These are phyloP conservation scores for Corythaeola cristata DNA, from an alignment of 2,113 vertebrate species.

Conservation along the genomic window DNA sequence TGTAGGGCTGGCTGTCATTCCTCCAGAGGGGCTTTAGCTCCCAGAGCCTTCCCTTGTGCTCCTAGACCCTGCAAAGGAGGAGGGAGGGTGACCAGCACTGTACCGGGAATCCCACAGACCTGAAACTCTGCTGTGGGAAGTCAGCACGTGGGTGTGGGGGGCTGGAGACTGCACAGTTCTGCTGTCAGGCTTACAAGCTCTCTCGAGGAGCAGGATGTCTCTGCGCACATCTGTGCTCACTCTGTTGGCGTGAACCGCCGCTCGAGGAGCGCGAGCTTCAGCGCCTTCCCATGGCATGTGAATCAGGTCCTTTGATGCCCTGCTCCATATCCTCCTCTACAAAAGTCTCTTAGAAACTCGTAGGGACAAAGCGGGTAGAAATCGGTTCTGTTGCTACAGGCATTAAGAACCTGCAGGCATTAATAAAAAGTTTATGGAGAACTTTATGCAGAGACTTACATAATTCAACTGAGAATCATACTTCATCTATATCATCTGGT, in stretches of 20 bases:
- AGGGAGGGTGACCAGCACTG: accelerated
- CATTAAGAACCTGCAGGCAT: not conserved
- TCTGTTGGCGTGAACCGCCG: not conserved
- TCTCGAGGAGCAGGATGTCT: not conserved
- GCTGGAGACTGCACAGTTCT: not conserved
- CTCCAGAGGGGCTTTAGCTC: not conserved
- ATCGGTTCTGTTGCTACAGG: not conserved
- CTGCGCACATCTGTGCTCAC: accelerated
- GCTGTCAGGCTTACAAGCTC: not conserved
- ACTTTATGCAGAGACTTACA: not conserved
- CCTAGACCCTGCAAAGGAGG: not conserved
- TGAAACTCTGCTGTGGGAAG: accelerated
- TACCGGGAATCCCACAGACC: not conserved
- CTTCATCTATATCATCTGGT: not conserved
- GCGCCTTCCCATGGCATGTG: not conserved
- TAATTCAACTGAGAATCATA: not conserved
- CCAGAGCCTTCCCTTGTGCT: accelerated
- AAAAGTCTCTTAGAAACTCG: not conserved
- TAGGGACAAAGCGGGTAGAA: not conserved
- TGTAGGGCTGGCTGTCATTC: not conserved
- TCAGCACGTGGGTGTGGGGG: not conserved
- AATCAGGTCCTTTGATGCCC: not conserved
- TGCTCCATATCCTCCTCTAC: not conserved
- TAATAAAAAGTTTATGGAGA: not conserved
- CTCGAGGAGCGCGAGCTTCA: not conserved